Evolutionary conservation across 2,797 vertebrate genomes (phyloP).

Genomic region (Pipistrellus pipistrellus): DNA sequence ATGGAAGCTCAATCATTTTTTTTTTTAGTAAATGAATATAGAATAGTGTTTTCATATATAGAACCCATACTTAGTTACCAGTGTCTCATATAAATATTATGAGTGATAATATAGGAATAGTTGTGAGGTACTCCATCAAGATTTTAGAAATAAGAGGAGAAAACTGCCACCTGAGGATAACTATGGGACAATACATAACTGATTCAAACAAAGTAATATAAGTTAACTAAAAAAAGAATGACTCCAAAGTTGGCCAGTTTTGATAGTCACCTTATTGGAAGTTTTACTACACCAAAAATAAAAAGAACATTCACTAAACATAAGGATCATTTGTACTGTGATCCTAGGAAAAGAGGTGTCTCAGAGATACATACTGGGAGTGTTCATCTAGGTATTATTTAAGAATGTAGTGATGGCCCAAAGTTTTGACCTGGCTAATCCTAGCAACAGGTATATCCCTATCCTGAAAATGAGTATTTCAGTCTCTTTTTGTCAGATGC

Average conservation of each 20-base stretch:
- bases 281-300: neutral
- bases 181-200: neutral
- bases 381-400: neutral
- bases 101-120: neutral
- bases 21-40: neutral
- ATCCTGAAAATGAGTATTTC: neutral
- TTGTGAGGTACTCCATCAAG: neutral
- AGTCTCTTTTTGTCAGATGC: neutral
- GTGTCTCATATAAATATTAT: neutral
- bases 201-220: neutral
- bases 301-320: neutral
- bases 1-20: neutral
- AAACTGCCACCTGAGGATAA: neutral
- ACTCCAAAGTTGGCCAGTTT: neutral
- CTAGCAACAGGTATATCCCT: neutral
- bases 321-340: neutral
- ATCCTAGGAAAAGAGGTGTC: neutral
- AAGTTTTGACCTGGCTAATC: neutral
- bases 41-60: neutral
- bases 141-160: neutral
- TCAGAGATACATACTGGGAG: neutral
- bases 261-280: neutral
- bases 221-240: constrained; percentile 10
- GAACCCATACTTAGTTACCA: neutral
- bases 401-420: neutral